Evolutionary conservation across 1,140 invertebrate species (phyloP).

Genomic region (Anthonomus grandis): DNA sequence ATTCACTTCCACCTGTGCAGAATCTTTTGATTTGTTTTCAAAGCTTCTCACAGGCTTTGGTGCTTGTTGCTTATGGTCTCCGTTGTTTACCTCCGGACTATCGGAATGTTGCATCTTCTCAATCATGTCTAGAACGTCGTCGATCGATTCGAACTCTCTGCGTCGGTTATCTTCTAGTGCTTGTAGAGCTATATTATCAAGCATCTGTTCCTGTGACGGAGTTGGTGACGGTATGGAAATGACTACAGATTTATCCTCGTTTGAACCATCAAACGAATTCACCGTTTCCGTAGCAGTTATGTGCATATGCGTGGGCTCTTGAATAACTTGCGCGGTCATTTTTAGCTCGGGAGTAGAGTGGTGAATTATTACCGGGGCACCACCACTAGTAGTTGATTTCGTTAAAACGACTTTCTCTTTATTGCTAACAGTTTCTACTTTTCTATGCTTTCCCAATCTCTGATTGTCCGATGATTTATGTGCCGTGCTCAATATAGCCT

Average conservation of each 20-base stretch:
- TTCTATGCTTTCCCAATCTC: neutral
- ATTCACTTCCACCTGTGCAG: slow-evolving; percentile 25
- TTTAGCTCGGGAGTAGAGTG: slow-evolving; percentile 44
- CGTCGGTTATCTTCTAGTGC: slow-evolving; percentile 51
- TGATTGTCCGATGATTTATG: neutral
- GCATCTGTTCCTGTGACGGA: slow-evolving; percentile 58
- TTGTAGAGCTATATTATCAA: slow-evolving; percentile 59
- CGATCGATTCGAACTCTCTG: slow-evolving; percentile 60
- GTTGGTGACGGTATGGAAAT: slow-evolving; percentile 61
- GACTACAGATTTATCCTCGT: slow-evolving; percentile 57
- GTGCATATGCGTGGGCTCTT: slow-evolving; percentile 36
- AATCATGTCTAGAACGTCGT: slow-evolving; percentile 66
- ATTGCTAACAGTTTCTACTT: slow-evolving; percentile 7
- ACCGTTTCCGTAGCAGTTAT: slow-evolving; percentile 35
- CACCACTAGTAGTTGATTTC: slow-evolving; percentile 35
- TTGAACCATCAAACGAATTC: slow-evolving; percentile 40
- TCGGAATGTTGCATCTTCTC: slow-evolving; percentile 58
- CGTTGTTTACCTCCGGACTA: slow-evolving; percentile 29
- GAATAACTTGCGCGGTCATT: slow-evolving; percentile 46
- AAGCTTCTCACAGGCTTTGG: slow-evolving; percentile 13
- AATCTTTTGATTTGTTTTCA: slow-evolving; percentile 16
- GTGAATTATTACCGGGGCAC: slow-evolving; percentile 39
- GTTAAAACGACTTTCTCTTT: slow-evolving; percentile 30
- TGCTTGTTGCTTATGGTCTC: slow-evolving; percentile 22
- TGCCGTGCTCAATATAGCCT: neutral